A percentile compares a stretch with the other conserved stretches of the same genome.
Evolutionary conservation across 2,797 vertebrate species (phyloP).

Genomic region (Xyrichtys novacula): DNA sequence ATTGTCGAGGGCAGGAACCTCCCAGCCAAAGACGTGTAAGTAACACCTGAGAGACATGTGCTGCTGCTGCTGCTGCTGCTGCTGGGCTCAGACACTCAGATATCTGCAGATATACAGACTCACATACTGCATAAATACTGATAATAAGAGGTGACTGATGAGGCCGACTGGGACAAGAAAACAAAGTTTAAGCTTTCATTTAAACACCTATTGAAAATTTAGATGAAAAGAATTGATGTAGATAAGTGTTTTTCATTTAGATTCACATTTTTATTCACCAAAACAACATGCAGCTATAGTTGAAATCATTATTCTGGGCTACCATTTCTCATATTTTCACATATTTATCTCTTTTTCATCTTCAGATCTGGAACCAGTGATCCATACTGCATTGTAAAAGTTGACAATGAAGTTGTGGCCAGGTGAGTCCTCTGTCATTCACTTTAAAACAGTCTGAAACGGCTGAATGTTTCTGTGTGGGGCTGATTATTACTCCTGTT

Average conservation of each 20-base stretch:
- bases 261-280: background rate
- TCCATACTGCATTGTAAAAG: conserved; percentile 94
- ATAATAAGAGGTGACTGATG: no score
- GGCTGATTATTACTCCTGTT: background rate
- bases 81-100: conserved; percentile 16
- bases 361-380: conserved; percentile 92
- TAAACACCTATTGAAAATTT: no score
- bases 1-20: conserved; percentile 93
- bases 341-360: conserved; percentile 18
- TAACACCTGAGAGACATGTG: conserved; percentile 57
- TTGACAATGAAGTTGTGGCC: conserved; percentile 94
- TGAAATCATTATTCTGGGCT: background rate
- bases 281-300: conserved; percentile 1
- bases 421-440: conserved; percentile 85
- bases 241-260: no score
- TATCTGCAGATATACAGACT: background rate
- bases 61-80: conserved; percentile 8
- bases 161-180: no score
- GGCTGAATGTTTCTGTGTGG: no score
- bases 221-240: no score
- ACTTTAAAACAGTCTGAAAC: no score
- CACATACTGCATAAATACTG: background rate
- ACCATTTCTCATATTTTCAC: background rate
- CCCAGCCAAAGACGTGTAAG: conserved; percentile 95
- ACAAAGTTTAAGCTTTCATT: no score